Conservation (phyloP, 2,113 vertebrate species). For the Gnathonemus longibarbis region DNA sequence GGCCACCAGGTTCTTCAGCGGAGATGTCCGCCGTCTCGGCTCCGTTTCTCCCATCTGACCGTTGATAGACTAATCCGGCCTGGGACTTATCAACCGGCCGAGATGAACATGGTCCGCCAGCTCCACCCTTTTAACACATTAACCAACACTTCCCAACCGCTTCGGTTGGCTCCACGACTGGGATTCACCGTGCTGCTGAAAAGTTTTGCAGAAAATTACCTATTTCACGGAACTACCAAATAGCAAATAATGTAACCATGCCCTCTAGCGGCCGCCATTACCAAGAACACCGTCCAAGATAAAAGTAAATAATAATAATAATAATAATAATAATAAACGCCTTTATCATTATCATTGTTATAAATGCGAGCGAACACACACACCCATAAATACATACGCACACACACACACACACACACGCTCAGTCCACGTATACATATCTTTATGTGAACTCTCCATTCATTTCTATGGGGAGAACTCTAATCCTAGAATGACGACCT, state of each 20-base stretch:
- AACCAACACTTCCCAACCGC: neutral
- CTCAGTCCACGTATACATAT: neutral
- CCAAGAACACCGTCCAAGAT: neutral
- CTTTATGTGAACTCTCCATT: neutral
- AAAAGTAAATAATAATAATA: neutral
- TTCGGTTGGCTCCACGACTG: neutral
- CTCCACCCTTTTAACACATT: neutral
- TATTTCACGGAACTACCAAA: neutral
- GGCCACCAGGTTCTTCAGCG: slow-evolving; percentile 61
- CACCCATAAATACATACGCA: neutral
- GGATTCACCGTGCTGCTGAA: neutral
- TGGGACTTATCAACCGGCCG: neutral
- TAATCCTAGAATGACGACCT: neutral
- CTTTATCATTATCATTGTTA: neutral
- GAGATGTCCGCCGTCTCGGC: slow-evolving; percentile 36
- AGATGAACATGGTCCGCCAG: neutral
- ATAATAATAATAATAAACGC: neutral
- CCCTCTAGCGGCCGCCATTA: neutral
- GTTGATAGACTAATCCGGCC: neutral
- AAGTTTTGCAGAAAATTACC: neutral
- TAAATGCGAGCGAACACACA: neutral
- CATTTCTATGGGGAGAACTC: neutral
- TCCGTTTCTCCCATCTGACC: slow-evolving; percentile 37
- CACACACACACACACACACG: neutral
- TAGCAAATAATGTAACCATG: neutral